A percentile compares a stretch with the other conserved stretches of the same genome.
Conservation (phyloP, 2,888 invertebrate genomes). For the Agrotis exclamationis region DNA sequence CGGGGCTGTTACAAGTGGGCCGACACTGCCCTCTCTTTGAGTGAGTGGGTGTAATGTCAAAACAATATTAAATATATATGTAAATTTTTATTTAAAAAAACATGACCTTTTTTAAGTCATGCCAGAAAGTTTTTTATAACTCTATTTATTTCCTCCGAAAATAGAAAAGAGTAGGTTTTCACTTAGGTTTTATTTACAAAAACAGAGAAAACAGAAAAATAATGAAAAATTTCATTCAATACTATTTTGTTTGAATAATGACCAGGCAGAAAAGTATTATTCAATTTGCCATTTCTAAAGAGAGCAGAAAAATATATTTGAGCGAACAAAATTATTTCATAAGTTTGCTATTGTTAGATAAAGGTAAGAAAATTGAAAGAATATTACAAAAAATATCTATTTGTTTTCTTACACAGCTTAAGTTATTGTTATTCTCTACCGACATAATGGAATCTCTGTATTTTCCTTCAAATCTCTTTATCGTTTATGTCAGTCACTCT, state of each 20-base stretch:
- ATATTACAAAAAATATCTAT: neutral
- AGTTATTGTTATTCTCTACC: neutral
- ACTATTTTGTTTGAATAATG: slow-evolving; percentile 22
- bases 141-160: neutral
- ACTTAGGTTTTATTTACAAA: neutral
- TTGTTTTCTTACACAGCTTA: neutral
- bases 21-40: too few relatives aligned
- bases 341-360: neutral
- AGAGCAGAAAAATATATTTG: neutral
- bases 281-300: neutral
- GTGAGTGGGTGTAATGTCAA: neutral
- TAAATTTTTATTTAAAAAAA: neutral
- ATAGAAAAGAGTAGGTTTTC: neutral
- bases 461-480: too few relatives aligned
- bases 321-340: neutral
- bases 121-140: neutral
- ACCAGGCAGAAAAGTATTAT: neutral
- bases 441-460: neutral
- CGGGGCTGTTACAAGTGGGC: too few relatives aligned
- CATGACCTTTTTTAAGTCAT: neutral
- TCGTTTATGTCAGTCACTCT: neutral
- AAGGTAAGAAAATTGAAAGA: neutral
- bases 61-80: slow-evolving; percentile 5
- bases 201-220: neutral
- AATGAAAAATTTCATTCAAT: slow-evolving; percentile 12